A percentile compares a stretch with the other conserved stretches of the same genome.
phyloP scores from a whole-genome alignment of 2,888 invertebrate species.

The Aquatica leii region DNA sequence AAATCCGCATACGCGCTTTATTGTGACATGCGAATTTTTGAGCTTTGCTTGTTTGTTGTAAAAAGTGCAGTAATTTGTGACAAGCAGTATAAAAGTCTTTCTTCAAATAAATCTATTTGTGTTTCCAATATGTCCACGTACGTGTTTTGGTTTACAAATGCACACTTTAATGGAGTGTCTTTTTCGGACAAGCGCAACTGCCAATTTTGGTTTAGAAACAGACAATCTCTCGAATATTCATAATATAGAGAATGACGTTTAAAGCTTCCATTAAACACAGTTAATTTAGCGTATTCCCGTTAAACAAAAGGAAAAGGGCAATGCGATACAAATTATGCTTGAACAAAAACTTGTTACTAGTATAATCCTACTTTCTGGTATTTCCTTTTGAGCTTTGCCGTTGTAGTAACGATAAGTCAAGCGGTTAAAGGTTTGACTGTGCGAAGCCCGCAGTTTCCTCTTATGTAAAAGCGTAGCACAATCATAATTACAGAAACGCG shows the following conservation, averaged over 20 bases:
- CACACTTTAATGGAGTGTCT: no score
- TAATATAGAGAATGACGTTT: no score
- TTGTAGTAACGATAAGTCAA: slow-evolving; percentile 46
- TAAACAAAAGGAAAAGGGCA: slow-evolving; percentile 26
- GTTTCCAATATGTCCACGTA: slow-evolving; percentile 25
- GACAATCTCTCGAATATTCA: no score
- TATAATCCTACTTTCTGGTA: slow-evolving; percentile 47
- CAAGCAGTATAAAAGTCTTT: background rate
- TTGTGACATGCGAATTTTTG: no score
- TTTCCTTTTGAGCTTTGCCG: slow-evolving; percentile 49
- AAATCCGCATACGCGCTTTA: no score
- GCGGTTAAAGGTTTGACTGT: slow-evolving; percentile 42
- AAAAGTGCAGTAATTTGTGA: slow-evolving; percentile 6
- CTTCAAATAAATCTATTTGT: slow-evolving; percentile 28
- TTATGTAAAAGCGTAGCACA: slow-evolving; percentile 36
- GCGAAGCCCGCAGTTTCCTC: slow-evolving; percentile 33
- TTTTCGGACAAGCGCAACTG: no score
- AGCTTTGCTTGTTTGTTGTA: background rate
- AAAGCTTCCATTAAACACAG: slow-evolving; percentile 9
- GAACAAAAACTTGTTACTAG: slow-evolving; percentile 44
- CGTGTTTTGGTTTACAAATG: slow-evolving; percentile 24
- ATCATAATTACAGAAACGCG: slow-evolving; percentile 47
- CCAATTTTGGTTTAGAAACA: no score
- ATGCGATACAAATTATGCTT: slow-evolving; percentile 20
- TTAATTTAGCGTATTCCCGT: slow-evolving; percentile 23